Base-by-base conservation (phyloP, 2,797 vertebrate species). In the Chloroceryle amazona region DNA sequence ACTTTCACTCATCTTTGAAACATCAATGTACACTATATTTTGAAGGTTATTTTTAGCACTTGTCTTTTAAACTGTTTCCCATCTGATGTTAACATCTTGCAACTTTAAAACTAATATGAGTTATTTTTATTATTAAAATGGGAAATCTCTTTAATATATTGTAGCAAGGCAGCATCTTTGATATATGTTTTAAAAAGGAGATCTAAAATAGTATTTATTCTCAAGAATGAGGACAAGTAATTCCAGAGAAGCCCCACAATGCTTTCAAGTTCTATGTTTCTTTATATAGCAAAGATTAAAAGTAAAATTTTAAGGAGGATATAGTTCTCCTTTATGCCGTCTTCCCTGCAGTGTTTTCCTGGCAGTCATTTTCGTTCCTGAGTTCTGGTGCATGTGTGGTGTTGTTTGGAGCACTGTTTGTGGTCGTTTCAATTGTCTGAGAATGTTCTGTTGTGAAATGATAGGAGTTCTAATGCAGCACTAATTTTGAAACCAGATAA, bases 1-100 rank as follows among this genome's bases (percentile, higher is more conserved):
- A 97, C 96, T 98, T 98, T 97, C 95, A 96, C 97, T 97, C 97
- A 92, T 98, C 95, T 97, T 94, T 96, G 94, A 98, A 97, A 97
- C 95, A 96, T 97, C 96, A 96, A 76, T 66, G 94, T 89, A 93
- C 57, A 62, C 82, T 98, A 46, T 87, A 90, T 97, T 97, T 98
- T 97, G 97, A 97, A 94, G 82, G 96, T 94, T 97, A 98, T 97
- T 98, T 98, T 98, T 97, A 98, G 96, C 67, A 84, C 95, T 97
- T 97, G 96, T 92, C 90, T 95, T 98, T 98, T 96, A 95, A 97
- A 97, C 93, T 91, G 23, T 91, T 98, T 96, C 93, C 83, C 81
- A 89, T 94, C 94, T 97, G 85, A 97, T 94, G 89, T 78, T 92
- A 96, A 97, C 90, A 93, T 96, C 95, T 96, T 97, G 93, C 83